phyloP scores from a whole-genome alignment of 2,113 vertebrate genomes.

The Connochaetes taurinus region DNA sequence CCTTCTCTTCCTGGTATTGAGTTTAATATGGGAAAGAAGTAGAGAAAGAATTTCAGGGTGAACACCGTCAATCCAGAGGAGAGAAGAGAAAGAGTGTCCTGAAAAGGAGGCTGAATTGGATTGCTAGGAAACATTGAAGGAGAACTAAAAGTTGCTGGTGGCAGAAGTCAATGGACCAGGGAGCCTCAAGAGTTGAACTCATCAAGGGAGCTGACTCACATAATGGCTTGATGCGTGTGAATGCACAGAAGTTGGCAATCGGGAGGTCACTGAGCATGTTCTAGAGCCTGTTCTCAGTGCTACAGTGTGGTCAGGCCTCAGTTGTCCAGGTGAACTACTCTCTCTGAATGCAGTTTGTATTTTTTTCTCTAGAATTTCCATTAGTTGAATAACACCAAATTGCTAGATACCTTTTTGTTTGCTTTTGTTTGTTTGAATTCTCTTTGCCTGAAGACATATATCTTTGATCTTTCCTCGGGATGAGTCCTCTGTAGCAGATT shows the following conservation, averaged over 20 bases:
- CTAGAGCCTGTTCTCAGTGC: background rate
- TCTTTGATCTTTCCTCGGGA: background rate
- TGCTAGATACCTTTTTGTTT: background rate
- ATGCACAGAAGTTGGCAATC: background rate
- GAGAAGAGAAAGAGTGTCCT: background rate
- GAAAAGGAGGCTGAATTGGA: background rate
- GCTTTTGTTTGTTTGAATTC: background rate
- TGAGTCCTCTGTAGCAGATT: background rate
- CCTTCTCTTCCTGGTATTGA: background rate
- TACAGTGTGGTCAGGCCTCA: background rate
- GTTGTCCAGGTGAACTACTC: background rate
- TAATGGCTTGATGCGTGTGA: background rate
- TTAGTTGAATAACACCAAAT: background rate
- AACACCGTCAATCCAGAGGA: background rate
- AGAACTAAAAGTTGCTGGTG: background rate
- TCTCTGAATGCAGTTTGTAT: background rate
- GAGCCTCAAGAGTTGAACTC: background rate
- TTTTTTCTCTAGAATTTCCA: background rate
- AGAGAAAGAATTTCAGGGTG: background rate
- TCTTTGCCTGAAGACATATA: background rate
- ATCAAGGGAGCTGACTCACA: background rate
- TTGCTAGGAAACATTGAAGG: background rate
- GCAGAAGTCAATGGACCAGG: background rate
- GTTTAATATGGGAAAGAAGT: background rate
- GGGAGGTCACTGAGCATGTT: background rate